Conservation (phyloP, 2,797 vertebrate genomes). For the Glossophaga mutica region DNA sequence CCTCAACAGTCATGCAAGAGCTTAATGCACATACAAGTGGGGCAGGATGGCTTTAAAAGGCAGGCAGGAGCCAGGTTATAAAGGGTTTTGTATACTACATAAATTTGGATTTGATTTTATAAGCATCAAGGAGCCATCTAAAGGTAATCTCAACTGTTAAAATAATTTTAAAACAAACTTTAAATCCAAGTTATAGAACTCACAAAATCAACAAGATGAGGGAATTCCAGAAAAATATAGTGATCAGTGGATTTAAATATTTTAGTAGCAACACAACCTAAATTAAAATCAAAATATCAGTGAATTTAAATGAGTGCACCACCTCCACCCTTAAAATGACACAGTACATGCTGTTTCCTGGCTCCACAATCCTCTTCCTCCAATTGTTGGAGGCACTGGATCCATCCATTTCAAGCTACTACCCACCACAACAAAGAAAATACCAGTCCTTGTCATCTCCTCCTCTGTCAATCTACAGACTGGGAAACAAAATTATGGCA, state of each 20-base stretch:
- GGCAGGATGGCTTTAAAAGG: background rate
- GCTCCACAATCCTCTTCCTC: slow-evolving; percentile 48
- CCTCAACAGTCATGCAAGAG: background rate
- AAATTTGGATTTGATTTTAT: slow-evolving; percentile 19
- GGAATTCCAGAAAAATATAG: slow-evolving; percentile 21
- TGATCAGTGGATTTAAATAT: background rate
- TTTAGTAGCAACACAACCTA: background rate
- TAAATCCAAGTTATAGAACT: slow-evolving; percentile 35
- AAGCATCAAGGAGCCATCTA: background rate
- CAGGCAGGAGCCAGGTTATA: background rate
- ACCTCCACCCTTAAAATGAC: background rate
- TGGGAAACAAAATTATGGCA: background rate
- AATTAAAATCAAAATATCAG: slow-evolving; percentile 33
- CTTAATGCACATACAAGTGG: background rate
- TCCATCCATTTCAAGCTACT: background rate
- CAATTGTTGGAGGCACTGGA: slow-evolving; percentile 46
- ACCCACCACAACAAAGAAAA: slow-evolving; percentile 10
- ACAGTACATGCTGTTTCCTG: slow-evolving; percentile 47
- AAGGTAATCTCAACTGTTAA: slow-evolving; percentile 27
- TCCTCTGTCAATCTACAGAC: background rate
- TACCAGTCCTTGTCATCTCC: background rate
- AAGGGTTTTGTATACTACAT: background rate
- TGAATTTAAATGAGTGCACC: slow-evolving; percentile 12
- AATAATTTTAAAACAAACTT: slow-evolving; percentile 50
- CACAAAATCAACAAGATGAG: slow-evolving; percentile 23